Percentiles rank a stretch among this genome's conserved stretches.
These are phyloP conservation scores for Protaetia brevitarsis DNA, from an alignment of 1,140 invertebrate genomes.

Conservation along the genomic window DNA sequence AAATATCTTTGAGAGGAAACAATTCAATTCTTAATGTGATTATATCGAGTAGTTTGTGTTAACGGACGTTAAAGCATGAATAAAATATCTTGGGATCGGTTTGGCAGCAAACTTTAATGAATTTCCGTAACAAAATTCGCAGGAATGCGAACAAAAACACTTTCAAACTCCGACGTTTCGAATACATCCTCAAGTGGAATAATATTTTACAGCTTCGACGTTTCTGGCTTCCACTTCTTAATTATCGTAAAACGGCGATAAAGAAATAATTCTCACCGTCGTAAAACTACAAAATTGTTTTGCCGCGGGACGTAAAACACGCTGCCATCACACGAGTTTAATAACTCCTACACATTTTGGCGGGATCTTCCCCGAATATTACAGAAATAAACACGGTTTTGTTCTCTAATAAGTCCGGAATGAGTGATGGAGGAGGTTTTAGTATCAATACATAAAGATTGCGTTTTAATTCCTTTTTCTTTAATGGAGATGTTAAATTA, in stretches of 20 bases:
- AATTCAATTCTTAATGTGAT: not conserved
- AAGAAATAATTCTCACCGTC: constrained; percentile 6
- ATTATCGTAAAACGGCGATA: constrained; percentile 8
- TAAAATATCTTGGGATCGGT: not conserved
- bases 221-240: not conserved
- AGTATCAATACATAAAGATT: not conserved
- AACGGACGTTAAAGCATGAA: not conserved
- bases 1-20: not conserved
- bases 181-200: not conserved
- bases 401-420: too few relatives aligned
- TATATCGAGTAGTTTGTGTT: not conserved
- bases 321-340: not conserved
- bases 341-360: not conserved
- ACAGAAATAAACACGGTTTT: not conserved
- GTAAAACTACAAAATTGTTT: constrained; percentile 16
- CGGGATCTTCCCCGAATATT: not conserved
- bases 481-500: too few relatives aligned
- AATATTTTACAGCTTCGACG: constrained; percentile 3
- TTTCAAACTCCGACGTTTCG: not conserved
- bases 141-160: not conserved
- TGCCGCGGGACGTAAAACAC: not conserved
- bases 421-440: too few relatives aligned
- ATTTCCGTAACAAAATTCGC: not conserved
- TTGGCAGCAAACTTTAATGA: not conserved
- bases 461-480: too few relatives aligned